Conservation (phyloP, 2,797 vertebrate genomes). For the Tangara arthus region DNA sequence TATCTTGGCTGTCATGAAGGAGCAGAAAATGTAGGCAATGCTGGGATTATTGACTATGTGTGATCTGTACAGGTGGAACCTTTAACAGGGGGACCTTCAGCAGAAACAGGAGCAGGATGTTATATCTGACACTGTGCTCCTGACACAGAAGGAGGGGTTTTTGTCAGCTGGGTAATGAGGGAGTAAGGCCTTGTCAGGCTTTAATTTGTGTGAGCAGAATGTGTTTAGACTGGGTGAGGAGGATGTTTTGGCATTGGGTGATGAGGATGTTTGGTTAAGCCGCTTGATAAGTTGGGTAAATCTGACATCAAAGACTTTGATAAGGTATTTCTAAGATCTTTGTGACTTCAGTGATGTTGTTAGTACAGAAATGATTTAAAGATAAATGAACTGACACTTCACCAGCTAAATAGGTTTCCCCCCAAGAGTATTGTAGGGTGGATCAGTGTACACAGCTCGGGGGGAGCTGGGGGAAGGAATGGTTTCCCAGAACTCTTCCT, state of each 20-base stretch:
- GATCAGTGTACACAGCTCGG: background rate
- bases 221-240: constrained; percentile 60
- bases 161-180: background rate
- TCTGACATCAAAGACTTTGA: constrained; percentile 62
- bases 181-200: constrained; percentile 3
- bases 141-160: background rate
- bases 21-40: background rate
- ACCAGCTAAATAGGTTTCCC: background rate
- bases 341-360: constrained; percentile 36
- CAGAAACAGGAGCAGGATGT: background rate
- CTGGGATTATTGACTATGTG: background rate
- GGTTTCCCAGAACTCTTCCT: background rate
- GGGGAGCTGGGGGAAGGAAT: background rate
- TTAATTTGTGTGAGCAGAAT: constrained; percentile 40
- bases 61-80: background rate
- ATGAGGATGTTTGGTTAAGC: constrained; percentile 61
- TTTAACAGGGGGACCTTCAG: background rate
- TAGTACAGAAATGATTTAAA: constrained; percentile 17
- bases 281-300: constrained; percentile 27
- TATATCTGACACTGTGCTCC: background rate
- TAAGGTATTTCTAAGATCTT: constrained; percentile 50
- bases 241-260: constrained; percentile 56
- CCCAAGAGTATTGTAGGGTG: background rate
- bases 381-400: constrained; percentile 35
- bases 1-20: background rate